Base-by-base conservation (phyloP, 2,888 invertebrate genomes). In the Diarsia rubi region DNA sequence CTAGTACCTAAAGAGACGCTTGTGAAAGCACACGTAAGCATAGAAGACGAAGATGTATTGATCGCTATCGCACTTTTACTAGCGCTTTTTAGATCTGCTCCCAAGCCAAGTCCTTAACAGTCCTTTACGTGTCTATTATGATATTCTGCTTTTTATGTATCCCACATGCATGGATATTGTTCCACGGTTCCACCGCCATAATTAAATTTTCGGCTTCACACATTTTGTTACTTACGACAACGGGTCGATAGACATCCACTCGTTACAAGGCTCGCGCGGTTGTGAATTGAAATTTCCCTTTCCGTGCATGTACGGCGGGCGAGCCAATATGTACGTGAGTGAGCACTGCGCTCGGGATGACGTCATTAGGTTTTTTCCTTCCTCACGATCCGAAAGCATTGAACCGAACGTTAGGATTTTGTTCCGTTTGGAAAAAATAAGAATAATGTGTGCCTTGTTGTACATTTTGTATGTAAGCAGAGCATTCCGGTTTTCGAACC, bases 391-490 rank as follows among this genome's bases (percentile, higher is more conserved):
- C 54, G 54, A 57, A 57, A 24, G 54, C 54, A 57, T 14, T 24
- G 24, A 57, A 57, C 24, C 54, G 54, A 24, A 24, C 12, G 31
- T 59, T 9, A 59, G 59, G 59, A n/a, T n/a, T 59, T 59, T 59
- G 16, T 59, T 31, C 27, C 47, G 59, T 59, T 12, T 19, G 59
- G 31, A 59, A 59, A 59, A 59, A 57, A 19, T 59, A 59, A 59
- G 59, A 59, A 59, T 31, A 31, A 27, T 57, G 27, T 57, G 57
- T 27, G 57, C 27, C 57, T 57, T 57, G 57, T 57, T 19, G 31
- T 31, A 31, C 59, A 59, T 59, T 59, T 59, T 59, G 59, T 31
- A 59, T 31, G 59, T 24, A 57, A 24, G 57, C 57, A 24, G 57
- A 27, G 27, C 59, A 57, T 57, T 57, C 54, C 24, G 54, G 54